Base-by-base conservation (phyloP, 2,888 invertebrate species). In the Spialia ferax region DNA sequence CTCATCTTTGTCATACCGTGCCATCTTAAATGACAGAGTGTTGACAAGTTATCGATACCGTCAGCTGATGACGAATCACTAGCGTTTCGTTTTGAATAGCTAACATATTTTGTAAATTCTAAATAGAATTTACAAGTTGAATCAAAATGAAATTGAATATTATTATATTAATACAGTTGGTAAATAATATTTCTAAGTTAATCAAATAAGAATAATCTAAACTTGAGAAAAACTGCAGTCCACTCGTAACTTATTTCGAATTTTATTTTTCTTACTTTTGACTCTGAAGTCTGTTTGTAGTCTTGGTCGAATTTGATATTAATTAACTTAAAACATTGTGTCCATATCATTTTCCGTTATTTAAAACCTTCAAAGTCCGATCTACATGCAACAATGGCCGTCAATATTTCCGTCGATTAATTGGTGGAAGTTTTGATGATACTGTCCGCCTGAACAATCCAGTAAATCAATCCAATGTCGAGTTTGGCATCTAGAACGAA, bases 11-110 rank as follows among this genome's bases (percentile, higher is more conserved):
- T 86, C 88, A 85, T 81, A 79, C 71, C 71, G 77, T 82, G 81
- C 84, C 82, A 83, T 84, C 79, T 77, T 73, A 81, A 69, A 86
- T 87, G 89, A 90, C 86, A 73, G 81, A 87, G 83, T 81, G 87
- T 79, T 75, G 89, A 89, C 89, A 72, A 73, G 65, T 71, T 78
- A 88, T 86, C 87, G 89, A 91, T 89, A 87, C 59, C 54, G 70
- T 69, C 59, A 26, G 42, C 20, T 52, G 70, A 73, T 79, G 87
- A 87, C 82, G 79, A 83, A 89, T 88, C 54, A 66, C 75, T 18
- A 80, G 80, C 81, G 78, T 78, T 82, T 11, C 26, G 52, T 52
- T 50, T 64, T 29, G 60, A 66, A 66, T 60, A 66, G 8, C 42
- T 8, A 66, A 48, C 59, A 59, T 65, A 65, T 42, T 59, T 59